Evolutionary conservation across 2,113 vertebrate genomes (phyloP).

Genomic region (Herpetotheres cachinnans): DNA sequence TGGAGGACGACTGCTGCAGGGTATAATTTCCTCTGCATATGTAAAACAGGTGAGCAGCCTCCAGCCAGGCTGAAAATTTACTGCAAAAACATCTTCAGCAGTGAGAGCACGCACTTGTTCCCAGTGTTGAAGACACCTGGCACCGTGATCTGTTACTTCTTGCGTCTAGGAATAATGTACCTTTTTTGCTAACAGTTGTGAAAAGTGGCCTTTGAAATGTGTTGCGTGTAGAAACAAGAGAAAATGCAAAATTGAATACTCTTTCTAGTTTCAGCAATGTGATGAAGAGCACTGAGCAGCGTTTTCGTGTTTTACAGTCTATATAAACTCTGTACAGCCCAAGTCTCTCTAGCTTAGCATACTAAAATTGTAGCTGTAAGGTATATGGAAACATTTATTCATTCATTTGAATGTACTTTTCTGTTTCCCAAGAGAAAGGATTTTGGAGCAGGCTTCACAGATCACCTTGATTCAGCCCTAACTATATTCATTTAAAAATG

Average conservation of each 20-base stretch:
- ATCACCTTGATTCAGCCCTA: constrained; percentile 66
- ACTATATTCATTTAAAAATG: constrained; percentile 54
- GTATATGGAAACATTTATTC: background rate
- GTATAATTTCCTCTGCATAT: background rate
- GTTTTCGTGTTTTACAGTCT: background rate
- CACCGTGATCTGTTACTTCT: background rate
- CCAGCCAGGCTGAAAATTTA: background rate
- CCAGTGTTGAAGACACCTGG: background rate
- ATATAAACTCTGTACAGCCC: background rate
- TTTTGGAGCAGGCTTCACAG: constrained; percentile 41
- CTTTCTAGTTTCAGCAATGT: constrained; percentile 13
- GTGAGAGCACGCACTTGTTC: background rate
- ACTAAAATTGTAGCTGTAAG: background rate
- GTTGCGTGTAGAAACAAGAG: background rate
- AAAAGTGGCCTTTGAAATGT: background rate
- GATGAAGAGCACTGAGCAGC: background rate
- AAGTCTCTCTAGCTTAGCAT: background rate
- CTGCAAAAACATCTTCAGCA: background rate
- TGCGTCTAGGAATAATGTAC: background rate
- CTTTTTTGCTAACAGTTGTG: background rate
- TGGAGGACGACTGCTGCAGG: background rate
- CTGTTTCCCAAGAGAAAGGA: constrained; percentile 17
- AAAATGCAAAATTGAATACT: background rate
- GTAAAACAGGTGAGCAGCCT: constrained; percentile 17
- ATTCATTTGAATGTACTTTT: constrained; percentile 38